Evolutionary conservation across 2,113 vertebrate genomes (phyloP).

Genomic region (Tamias sibiricus): DNA sequence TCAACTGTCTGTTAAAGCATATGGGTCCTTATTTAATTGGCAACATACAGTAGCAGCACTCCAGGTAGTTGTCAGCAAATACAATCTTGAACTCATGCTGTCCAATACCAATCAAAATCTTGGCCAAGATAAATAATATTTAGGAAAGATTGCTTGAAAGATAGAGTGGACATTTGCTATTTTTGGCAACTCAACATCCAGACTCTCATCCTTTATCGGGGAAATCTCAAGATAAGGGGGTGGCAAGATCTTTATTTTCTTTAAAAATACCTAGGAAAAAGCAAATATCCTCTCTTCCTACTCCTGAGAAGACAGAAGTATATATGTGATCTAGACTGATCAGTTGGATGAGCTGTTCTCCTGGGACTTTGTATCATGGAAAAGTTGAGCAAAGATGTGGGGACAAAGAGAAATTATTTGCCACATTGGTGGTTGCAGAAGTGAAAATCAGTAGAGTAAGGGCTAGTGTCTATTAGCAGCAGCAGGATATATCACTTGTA

Average conservation of each 20-base stretch:
- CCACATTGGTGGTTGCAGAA: background rate
- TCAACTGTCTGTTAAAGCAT: constrained; percentile 80
- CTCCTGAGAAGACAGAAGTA: background rate
- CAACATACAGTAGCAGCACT: constrained; percentile 77
- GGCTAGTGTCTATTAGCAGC: background rate
- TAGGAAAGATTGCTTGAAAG: constrained; percentile 58
- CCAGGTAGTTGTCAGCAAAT: constrained; percentile 81
- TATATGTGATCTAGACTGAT: background rate
- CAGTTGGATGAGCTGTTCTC: background rate
- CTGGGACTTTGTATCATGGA: background rate
- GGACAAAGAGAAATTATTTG: constrained; percentile 10
- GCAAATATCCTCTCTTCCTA: background rate
- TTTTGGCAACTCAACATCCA: constrained; percentile 46
- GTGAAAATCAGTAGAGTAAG: background rate
- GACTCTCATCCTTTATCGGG: constrained; percentile 3
- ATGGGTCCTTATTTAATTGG: constrained; percentile 78
- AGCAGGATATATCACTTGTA: background rate
- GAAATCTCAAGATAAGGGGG: constrained; percentile 21
- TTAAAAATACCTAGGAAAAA: constrained; percentile 39
- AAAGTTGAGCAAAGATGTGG: constrained; percentile 36
- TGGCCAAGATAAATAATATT: constrained; percentile 77
- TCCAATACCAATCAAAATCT: constrained; percentile 76
- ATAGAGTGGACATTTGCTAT: constrained; percentile 72
- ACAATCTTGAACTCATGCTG: constrained; percentile 75
- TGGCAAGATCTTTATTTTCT: background rate